Evolutionary conservation across 2,888 invertebrate species (phyloP).

Genomic region (Piscicola geometra): DNA sequence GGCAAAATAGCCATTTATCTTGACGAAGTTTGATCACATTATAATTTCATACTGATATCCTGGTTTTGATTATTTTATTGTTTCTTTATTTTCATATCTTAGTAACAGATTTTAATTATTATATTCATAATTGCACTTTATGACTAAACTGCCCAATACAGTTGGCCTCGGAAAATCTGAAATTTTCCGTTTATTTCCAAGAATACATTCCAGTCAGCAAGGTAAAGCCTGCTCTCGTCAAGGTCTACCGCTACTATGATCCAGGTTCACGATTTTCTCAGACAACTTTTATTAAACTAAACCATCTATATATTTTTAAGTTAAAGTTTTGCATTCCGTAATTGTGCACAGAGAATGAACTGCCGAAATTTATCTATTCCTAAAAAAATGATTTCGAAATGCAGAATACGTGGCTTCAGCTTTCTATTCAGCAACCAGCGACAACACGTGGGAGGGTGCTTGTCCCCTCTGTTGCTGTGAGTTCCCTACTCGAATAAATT

Average conservation of each 20-base stretch:
- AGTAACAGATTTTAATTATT: too few relatives aligned
- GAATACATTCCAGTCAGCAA: neutral
- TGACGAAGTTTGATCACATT: slow-evolving; percentile 12
- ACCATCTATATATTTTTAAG: too few relatives aligned
- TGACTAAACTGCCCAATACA: slow-evolving; percentile 2
- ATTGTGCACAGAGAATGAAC: too few relatives aligned
- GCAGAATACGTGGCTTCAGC: neutral
- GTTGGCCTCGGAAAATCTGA: slow-evolving; percentile 2
- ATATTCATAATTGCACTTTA: too few relatives aligned
- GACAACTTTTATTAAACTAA: too few relatives aligned
- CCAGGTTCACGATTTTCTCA: slow-evolving; percentile 3
- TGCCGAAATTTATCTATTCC: too few relatives aligned
- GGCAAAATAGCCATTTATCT: slow-evolving; percentile 24
- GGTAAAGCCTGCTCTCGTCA: slow-evolving; percentile 30
- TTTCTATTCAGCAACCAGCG: neutral
- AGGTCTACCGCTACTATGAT: slow-evolving; percentile 28
- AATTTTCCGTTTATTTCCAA: slow-evolving; percentile 3
- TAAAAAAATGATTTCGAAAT: neutral
- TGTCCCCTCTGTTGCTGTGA: slow-evolving; percentile 6
- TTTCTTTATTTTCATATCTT: neutral
- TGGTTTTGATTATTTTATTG: too few relatives aligned
- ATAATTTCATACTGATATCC: neutral
- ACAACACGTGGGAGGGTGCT: neutral
- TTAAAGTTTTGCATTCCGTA: too few relatives aligned
- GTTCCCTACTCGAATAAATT: too few relatives aligned